phyloP scores from a whole-genome alignment of 1,140 invertebrate genomes.

The Chlorops oryzae region DNA sequence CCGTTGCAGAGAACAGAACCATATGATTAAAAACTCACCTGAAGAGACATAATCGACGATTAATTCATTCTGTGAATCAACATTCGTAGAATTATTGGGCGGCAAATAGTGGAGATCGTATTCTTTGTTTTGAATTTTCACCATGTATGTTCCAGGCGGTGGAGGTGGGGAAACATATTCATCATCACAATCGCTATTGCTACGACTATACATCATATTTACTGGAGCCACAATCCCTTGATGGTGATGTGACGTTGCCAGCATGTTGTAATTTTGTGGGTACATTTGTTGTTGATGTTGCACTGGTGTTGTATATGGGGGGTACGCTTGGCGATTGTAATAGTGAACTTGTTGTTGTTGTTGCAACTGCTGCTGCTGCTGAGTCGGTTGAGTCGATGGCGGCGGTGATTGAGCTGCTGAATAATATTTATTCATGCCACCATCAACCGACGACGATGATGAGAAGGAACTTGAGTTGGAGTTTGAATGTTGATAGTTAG shows the following conservation, averaged over 20 bases:
- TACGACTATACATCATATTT: not conserved
- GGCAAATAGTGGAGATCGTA: constrained; percentile 17
- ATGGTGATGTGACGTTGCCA: constrained; percentile 1
- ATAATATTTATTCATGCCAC: not conserved
- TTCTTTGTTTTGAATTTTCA: constrained; percentile 11
- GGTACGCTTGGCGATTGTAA: no score
- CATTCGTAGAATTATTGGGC: constrained; percentile 11
- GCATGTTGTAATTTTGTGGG: constrained; percentile 1
- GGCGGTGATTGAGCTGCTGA: constrained; percentile 1
- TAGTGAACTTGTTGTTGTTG: constrained; percentile 10
- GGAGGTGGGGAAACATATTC: not conserved
- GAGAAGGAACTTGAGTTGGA: constrained; percentile 14
- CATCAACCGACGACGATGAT: not conserved
- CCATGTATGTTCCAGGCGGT: constrained; percentile 3
- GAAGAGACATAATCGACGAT: constrained; percentile 53
- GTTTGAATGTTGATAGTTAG: not conserved
- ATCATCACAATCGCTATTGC: constrained; percentile 1
- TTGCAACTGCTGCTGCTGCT: constrained; percentile 8
- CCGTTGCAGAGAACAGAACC: not conserved
- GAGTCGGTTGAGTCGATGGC: constrained; percentile 6
- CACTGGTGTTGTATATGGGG: not conserved
- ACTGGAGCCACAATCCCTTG: not conserved
- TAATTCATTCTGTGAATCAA: constrained; percentile 49
- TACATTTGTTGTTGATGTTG: constrained; percentile 7
- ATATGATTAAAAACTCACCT: constrained; percentile 45